Conservation (phyloP, 2,797 vertebrate genomes). For the Anolis apletophallus region DNA sequence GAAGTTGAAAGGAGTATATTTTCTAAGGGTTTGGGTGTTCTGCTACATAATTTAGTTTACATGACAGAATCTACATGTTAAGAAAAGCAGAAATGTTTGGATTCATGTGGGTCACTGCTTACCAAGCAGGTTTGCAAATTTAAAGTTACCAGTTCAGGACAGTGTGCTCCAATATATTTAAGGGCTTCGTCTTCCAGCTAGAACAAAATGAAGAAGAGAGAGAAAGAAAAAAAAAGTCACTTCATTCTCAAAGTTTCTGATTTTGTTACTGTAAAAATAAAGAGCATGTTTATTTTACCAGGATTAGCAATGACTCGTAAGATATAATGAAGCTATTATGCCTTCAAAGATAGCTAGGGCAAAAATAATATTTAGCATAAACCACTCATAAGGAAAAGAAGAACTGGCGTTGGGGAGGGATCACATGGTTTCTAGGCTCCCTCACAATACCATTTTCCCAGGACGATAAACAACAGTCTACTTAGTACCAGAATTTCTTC, state of each 20-base stretch:
- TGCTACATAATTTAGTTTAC: background rate
- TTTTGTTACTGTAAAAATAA: background rate
- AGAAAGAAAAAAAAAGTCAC: background rate
- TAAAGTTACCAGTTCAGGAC: constrained; percentile 94
- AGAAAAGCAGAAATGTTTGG: background rate
- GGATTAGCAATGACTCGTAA: background rate
- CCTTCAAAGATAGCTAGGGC: background rate
- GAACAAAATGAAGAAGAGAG: constrained; percentile 19
- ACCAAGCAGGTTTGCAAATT: constrained; percentile 96
- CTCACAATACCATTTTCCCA: background rate
- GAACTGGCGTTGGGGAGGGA: background rate
- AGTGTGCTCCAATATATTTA: constrained; percentile 93
- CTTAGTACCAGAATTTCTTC: background rate
- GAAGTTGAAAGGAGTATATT: background rate
- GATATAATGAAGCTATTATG: background rate
- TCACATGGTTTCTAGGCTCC: background rate
- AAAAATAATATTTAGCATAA: background rate
- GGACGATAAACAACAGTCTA: background rate
- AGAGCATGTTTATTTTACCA: background rate
- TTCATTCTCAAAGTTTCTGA: background rate
- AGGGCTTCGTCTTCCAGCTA: constrained; percentile 96
- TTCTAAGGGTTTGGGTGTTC: background rate
- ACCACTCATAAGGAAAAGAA: background rate
- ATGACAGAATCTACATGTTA: background rate
- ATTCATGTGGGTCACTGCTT: constrained; percentile 71